Evolutionary conservation across 2,888 invertebrate species (phyloP).

Genomic region (Druceiella hillmani): DNA sequence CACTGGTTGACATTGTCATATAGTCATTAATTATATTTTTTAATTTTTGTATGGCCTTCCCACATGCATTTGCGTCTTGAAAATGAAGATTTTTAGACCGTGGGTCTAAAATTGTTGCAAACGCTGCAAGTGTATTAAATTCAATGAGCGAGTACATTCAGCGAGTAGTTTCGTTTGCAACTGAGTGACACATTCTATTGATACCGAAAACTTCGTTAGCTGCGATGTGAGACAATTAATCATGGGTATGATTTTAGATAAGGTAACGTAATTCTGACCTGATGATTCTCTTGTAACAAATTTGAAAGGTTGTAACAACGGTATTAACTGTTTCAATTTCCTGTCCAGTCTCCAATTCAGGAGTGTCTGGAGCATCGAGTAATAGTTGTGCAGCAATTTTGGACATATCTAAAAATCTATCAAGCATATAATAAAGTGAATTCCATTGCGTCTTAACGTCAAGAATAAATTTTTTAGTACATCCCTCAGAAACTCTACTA

Average conservation of each 20-base stretch:
- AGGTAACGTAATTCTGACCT: no score
- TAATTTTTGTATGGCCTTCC: constrained; percentile 12
- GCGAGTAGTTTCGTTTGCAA: constrained; percentile 15
- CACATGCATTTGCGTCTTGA: constrained; percentile 18
- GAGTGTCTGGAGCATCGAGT: constrained; percentile 15
- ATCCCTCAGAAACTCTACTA: constrained; percentile 6
- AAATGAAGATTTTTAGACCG: constrained; percentile 18
- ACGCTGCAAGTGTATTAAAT: constrained; percentile 18
- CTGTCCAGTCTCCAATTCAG: constrained; percentile 12
- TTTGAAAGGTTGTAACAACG: constrained; percentile 16
- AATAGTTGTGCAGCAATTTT: constrained; percentile 15
- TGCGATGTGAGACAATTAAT: constrained; percentile 17
- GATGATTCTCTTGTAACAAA: constrained; percentile 19
- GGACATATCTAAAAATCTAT: no score
- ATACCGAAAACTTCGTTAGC: constrained; percentile 15
- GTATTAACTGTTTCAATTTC: constrained; percentile 14
- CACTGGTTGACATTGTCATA: no score
- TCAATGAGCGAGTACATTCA: constrained; percentile 16
- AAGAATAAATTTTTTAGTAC: constrained; percentile 9
- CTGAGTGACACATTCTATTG: no score
- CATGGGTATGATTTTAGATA: constrained; percentile 18
- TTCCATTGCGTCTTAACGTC: constrained; percentile 13
- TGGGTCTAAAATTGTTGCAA: constrained; percentile 16
- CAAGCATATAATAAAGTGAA: constrained; percentile 12
- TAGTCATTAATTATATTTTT: no score